These are phyloP conservation scores for Zaprionus kolodkinae DNA, from an alignment of 1,140 invertebrate species.

Conservation along the genomic window DNA sequence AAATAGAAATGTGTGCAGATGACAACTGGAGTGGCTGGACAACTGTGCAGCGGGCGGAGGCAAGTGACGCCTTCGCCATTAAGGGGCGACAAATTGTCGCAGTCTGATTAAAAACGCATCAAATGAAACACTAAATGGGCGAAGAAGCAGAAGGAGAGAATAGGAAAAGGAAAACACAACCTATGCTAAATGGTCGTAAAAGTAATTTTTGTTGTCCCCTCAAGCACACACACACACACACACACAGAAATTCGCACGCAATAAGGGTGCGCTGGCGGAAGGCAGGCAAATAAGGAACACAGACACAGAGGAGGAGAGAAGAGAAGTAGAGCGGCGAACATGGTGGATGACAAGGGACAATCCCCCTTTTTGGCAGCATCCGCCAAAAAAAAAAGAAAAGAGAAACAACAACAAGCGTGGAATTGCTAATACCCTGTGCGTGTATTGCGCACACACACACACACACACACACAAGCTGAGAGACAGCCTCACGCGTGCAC, in stretches of 20 bases:
- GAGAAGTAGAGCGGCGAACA: slow-evolving; percentile 21
- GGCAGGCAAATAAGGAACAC: slow-evolving; percentile 41
- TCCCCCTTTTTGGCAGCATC: slow-evolving; percentile 45
- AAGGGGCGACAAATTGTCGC: slow-evolving; percentile 65
- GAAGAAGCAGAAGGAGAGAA: slow-evolving; percentile 3
- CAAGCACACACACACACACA: slow-evolving; percentile 29
- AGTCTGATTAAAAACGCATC: slow-evolving; percentile 78
- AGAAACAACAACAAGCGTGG: slow-evolving; percentile 13
- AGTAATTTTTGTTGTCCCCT: slow-evolving; percentile 60
- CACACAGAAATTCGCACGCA: slow-evolving; percentile 19
- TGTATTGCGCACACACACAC: slow-evolving; percentile 38
- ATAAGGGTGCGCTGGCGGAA: slow-evolving; percentile 55
- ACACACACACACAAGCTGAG: slow-evolving; percentile 8
- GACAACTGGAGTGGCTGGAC: slow-evolving; percentile 19
- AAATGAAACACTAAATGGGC: slow-evolving; percentile 58
- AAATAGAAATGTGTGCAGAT: slow-evolving; percentile 21
- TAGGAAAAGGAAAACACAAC: slow-evolving; percentile 48
- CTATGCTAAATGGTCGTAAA: slow-evolving; percentile 75
- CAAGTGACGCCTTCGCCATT: slow-evolving; percentile 55
- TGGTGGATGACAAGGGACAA: slow-evolving; percentile 47
- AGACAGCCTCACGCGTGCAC: slow-evolving; percentile 11
- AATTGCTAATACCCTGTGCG: slow-evolving; percentile 42
- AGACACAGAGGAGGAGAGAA: slow-evolving; percentile 2
- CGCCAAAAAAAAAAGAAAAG: slow-evolving; percentile 35
- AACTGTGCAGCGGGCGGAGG: slow-evolving; percentile 19